A percentile compares a stretch with the other conserved stretches of the same genome.
Conservation (phyloP, 2,113 vertebrate species). For the Pteruthius melanotis region DNA sequence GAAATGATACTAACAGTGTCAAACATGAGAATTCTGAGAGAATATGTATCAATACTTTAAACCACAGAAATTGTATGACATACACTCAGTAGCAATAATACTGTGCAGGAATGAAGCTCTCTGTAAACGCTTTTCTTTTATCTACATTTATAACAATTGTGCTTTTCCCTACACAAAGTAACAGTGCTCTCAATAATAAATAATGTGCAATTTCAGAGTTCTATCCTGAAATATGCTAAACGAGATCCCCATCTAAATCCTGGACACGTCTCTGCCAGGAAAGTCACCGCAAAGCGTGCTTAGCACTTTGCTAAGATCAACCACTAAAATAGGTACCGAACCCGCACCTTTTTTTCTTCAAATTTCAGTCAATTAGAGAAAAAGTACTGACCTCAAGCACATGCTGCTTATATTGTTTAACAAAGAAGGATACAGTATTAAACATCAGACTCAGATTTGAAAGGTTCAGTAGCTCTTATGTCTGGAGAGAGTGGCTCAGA, state of each 20-base stretch:
- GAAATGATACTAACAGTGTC: conserved; percentile 63
- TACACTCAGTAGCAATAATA: conserved; percentile 64
- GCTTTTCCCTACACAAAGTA: conserved; percentile 72
- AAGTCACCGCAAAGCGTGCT: neutral
- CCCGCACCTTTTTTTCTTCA: neutral
- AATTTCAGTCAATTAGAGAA: conserved; percentile 13
- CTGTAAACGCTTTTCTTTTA: conserved; percentile 58
- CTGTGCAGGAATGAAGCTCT: conserved; percentile 53
- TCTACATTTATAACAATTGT: conserved; percentile 73
- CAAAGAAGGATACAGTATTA: conserved; percentile 35
- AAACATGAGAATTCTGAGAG: conserved; percentile 56
- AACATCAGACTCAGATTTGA: neutral
- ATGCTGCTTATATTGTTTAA: conserved; percentile 9
- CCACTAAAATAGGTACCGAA: neutral
- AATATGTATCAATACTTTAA: conserved; percentile 49
- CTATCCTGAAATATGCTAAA: conserved; percentile 14
- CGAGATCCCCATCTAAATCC: conserved; percentile 35
- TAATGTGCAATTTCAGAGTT: conserved; percentile 54
- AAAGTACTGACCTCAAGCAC: neutral
- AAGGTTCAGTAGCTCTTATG: neutral
- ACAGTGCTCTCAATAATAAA: conserved; percentile 63
- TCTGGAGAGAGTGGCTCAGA: neutral
- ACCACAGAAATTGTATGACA: conserved; percentile 54
- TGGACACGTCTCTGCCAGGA: neutral
- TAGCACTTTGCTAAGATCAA: neutral